Evolutionary conservation across 2,888 invertebrate species (phyloP).

Genomic region (Epsilonema sp.): DNA sequence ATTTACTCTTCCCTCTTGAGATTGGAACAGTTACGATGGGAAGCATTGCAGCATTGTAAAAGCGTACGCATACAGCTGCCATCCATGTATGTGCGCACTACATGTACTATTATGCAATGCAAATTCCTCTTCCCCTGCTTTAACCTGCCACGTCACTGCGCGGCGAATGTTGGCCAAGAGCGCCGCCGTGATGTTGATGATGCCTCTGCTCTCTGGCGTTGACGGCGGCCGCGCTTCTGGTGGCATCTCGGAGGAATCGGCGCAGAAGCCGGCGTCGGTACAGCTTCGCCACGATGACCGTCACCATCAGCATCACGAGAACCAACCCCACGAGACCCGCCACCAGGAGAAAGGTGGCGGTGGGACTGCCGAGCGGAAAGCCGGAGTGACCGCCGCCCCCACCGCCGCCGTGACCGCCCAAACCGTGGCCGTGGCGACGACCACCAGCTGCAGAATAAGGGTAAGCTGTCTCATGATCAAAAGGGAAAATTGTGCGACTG

Average conservation of each 20-base stretch:
- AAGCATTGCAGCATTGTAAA: too few relatives aligned
- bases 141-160: neutral
- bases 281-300: slow-evolving; percentile 10
- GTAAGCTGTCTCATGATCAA: too few relatives aligned
- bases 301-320: slow-evolving; percentile 7
- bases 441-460: too few relatives aligned
- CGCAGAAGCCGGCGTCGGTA: slow-evolving; percentile 10
- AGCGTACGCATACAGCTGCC: too few relatives aligned
- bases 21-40: too few relatives aligned
- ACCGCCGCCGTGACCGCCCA: neutral
- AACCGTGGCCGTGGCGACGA: neutral
- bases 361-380: neutral
- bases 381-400: neutral
- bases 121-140: neutral
- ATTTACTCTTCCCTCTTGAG: too few relatives aligned
- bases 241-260: neutral
- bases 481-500: too few relatives aligned
- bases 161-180: neutral
- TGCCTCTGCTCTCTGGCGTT: neutral
- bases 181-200: neutral
- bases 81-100: too few relatives aligned
- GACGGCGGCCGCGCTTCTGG: neutral
- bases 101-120: too few relatives aligned
- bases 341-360: slow-evolving; percentile 9
- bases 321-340: slow-evolving; percentile 3